phyloP scores from a whole-genome alignment of 2,888 invertebrate genomes.

The Ptilodon capucinus region DNA sequence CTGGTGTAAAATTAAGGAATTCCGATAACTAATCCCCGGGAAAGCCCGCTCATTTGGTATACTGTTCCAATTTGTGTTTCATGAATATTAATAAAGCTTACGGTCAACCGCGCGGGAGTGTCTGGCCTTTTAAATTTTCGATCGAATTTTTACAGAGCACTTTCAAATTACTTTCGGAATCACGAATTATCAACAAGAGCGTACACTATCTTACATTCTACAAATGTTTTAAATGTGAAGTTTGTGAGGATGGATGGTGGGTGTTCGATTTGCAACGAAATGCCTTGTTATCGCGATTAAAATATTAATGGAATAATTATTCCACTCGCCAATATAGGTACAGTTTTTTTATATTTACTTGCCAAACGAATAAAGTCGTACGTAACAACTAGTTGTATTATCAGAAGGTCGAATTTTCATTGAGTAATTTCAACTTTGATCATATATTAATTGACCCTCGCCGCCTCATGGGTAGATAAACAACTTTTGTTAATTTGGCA shows the following conservation, averaged over 20 bases:
- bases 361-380: background rate
- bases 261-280: no score
- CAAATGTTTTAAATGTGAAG: no score
- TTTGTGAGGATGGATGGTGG: no score
- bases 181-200: no score
- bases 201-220: no score
- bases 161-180: background rate
- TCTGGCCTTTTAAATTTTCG: constrained; percentile 13
- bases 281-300: no score
- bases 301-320: no score
- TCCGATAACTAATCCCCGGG: constrained; percentile 57
- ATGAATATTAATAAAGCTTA: constrained; percentile 60
- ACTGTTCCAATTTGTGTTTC: constrained; percentile 58
- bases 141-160: constrained; percentile 12
- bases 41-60: constrained; percentile 54
- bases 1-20: constrained; percentile 54
- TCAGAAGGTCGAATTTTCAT: background rate
- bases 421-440: constrained; percentile 19
- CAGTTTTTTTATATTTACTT: no score
- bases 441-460: constrained; percentile 14
- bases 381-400: background rate
- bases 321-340: no score
- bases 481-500: background rate
- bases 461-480: background rate
- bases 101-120: constrained; percentile 17